phyloP scores from a whole-genome alignment of 2,888 invertebrate genomes.

The Spilosoma lubricipeda region DNA sequence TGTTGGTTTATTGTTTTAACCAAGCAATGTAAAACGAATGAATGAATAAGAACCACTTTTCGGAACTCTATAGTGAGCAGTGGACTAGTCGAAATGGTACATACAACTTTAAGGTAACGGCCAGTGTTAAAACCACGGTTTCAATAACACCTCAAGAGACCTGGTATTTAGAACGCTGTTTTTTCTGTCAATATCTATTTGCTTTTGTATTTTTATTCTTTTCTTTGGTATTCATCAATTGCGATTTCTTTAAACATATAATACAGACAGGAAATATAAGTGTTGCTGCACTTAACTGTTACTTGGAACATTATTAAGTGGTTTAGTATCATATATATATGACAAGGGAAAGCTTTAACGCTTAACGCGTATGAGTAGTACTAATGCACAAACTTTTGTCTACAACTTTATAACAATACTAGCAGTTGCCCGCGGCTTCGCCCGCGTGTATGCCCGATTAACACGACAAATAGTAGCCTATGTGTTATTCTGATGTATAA shows the following conservation, averaged over 20 bases:
- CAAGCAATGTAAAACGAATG: neutral
- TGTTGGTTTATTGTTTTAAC: neutral
- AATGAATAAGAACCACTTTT: neutral
- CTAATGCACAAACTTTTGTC: conserved; percentile 37
- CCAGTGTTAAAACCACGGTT: neutral
- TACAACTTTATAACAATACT: conserved; percentile 64
- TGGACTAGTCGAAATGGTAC: too few species aligned
- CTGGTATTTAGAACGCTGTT: neutral
- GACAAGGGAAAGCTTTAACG: conserved; percentile 40
- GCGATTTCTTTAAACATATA: neutral
- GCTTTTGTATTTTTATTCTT: neutral
- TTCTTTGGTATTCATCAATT: neutral
- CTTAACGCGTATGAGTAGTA: conserved; percentile 31
- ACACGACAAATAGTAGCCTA: too few species aligned
- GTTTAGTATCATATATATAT: neutral
- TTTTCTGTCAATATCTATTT: neutral
- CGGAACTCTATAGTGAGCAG: neutral
- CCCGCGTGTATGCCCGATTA: too few species aligned
- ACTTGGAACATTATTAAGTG: neutral
- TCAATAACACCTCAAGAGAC: neutral
- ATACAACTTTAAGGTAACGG: too few species aligned
- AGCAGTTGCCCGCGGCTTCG: too few species aligned
- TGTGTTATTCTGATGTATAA: too few species aligned
- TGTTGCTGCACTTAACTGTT: neutral
- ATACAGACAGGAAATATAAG: neutral